Conservation (phyloP, 2,888 invertebrate genomes). For the Perizoma affinitatum region DNA sequence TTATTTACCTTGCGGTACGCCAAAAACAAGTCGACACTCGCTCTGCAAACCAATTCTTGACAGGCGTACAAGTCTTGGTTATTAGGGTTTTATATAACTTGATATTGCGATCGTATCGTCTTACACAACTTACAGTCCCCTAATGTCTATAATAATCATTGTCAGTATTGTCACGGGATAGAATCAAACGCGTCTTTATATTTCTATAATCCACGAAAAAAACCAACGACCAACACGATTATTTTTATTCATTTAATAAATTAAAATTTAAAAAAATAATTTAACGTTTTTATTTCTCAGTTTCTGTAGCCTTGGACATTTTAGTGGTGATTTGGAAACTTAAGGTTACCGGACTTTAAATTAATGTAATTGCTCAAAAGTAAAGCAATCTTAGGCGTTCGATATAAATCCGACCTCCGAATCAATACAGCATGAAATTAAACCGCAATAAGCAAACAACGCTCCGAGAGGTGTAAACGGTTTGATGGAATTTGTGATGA, state of each 20-base stretch:
- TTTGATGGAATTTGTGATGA: slow-evolving; percentile 25
- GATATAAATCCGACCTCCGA: slow-evolving; percentile 39
- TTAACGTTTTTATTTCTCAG: slow-evolving; percentile 5
- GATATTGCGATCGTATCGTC: slow-evolving; percentile 58
- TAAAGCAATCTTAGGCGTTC: slow-evolving; percentile 40
- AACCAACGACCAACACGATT: slow-evolving; percentile 15
- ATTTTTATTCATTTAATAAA: slow-evolving; percentile 12
- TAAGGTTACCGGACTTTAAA: slow-evolving; percentile 47
- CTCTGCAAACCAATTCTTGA: slow-evolving; percentile 59
- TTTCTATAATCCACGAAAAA: slow-evolving; percentile 5
- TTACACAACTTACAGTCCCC: slow-evolving; percentile 61
- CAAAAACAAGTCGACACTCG: slow-evolving; percentile 52
- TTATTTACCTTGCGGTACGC: slow-evolving; percentile 47
- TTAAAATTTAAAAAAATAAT: slow-evolving; percentile 15
- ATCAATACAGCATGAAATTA: slow-evolving; percentile 55
- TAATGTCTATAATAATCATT: slow-evolving; percentile 13
- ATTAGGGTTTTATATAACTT: slow-evolving; percentile 71
- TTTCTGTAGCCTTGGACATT: slow-evolving; percentile 43
- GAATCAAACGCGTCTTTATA: slow-evolving; percentile 18
- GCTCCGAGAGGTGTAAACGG: slow-evolving; percentile 30
- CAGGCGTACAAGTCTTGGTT: slow-evolving; percentile 52
- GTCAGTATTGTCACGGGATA: slow-evolving; percentile 17
- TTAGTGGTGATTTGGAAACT: slow-evolving; percentile 43
- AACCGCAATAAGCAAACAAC: slow-evolving; percentile 41
- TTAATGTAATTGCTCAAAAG: slow-evolving; percentile 44